Percentiles rank a stretch among this genome's conserved stretches.
These are phyloP conservation scores for Schlechtendalia chinensis DNA, from an alignment of 1,140 invertebrate genomes.

Conservation along the genomic window DNA sequence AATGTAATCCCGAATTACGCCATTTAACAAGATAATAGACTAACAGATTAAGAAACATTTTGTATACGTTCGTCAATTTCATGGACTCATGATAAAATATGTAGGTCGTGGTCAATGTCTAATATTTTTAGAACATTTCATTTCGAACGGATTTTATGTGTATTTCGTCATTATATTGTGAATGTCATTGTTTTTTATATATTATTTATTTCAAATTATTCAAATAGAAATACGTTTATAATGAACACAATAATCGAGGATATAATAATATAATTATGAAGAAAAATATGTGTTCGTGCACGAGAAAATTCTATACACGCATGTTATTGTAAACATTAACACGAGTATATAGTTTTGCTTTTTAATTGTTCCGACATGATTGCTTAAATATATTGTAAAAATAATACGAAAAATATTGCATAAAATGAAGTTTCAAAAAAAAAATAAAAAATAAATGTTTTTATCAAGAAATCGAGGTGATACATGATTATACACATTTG, in stretches of 20 bases:
- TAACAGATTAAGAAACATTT: conserved; percentile 42
- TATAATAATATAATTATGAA: background rate
- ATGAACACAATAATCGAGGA: background rate
- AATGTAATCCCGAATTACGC: conserved; percentile 19
- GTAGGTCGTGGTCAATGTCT: conserved; percentile 40
- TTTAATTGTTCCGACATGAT: too few relatives aligned
- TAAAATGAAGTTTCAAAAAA: conserved; percentile 6
- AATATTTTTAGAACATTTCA: conserved; percentile 37
- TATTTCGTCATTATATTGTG: conserved; percentile 31
- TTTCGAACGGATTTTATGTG: background rate
- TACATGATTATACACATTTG: too few relatives aligned
- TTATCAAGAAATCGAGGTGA: too few relatives aligned
- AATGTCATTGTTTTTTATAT: background rate
- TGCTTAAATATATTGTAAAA: background rate
- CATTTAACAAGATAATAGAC: conserved; percentile 19
- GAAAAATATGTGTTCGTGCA: background rate
- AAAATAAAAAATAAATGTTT: too few relatives aligned
- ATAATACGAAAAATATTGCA: background rate
- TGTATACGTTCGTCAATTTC: conserved; percentile 10
- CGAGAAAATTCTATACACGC: background rate
- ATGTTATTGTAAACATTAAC: background rate
- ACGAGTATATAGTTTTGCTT: background rate
- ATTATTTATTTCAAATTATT: background rate
- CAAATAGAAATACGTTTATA: background rate
- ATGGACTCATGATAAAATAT: background rate